Percentiles rank a stretch among this genome's conserved stretches.
Conservation (phyloP, 1,140 invertebrate genomes). For the Caenorhabditis tropicalis region DNA sequence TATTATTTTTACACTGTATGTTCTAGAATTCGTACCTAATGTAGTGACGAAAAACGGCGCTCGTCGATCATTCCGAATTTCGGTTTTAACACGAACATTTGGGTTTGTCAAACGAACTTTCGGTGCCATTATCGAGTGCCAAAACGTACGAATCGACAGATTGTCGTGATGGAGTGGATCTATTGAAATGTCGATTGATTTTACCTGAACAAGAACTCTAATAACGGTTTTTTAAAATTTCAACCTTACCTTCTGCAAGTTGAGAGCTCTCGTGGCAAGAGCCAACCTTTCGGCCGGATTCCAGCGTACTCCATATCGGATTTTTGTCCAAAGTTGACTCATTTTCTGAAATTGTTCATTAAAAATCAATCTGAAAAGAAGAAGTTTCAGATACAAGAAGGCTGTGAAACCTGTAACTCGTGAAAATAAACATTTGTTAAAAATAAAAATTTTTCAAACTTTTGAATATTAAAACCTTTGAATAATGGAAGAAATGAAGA, state of each 20-base stretch:
- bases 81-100: conserved; percentile 56
- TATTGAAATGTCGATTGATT: conserved; percentile 63
- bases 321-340: conserved; percentile 66
- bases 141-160: conserved; percentile 66
- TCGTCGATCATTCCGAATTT: conserved; percentile 66
- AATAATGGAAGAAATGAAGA: neutral
- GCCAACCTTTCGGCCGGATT: conserved; percentile 60
- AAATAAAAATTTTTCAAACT: neutral
- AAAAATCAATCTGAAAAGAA: neutral
- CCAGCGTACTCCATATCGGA: conserved; percentile 68
- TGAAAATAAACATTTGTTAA: neutral
- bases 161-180: conserved; percentile 68
- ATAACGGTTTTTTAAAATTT: neutral
- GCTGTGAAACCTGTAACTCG: neutral
- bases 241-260: conserved; percentile 59
- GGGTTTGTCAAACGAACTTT: conserved; percentile 67
- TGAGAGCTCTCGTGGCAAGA: conserved; percentile 62
- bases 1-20: neutral
- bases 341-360: conserved; percentile 48
- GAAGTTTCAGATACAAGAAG: neutral
- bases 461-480: too few species aligned
- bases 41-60: conserved; percentile 65
- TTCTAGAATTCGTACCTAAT: neutral
- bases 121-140: conserved; percentile 63
- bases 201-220: conserved; percentile 53